Base-by-base conservation (phyloP, 1,140 invertebrate genomes). In the Megalonaias nervosa region DNA sequence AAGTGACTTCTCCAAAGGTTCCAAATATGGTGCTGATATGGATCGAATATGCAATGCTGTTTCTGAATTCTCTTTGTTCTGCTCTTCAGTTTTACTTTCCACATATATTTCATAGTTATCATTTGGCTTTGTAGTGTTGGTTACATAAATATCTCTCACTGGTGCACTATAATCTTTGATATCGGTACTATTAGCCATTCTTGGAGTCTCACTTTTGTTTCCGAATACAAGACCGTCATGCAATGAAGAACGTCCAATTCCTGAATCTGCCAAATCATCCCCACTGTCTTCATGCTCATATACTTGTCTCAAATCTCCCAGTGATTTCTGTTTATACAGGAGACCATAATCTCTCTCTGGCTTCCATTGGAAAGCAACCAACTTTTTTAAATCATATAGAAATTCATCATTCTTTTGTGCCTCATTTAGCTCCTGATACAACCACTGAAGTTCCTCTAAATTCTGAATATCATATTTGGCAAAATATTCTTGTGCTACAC, bases 371-470 rank as follows among this genome's bases (percentile, higher is more conserved):
- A 94, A 92, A 26, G 93, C 93, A 80, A 94, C 93, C 0, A 94
- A 84, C 82, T 95, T 94, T 82, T 93, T 93, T 1, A 95, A 93
- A 65, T 93, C 93, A 89, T 95, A 97, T 26, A 97, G 91, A 82
- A 98, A 94, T 87, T 96, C 95, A 74, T 96, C 95, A 84, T 97
- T 94, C 77, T 93, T 94, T 87, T 97, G 95, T 16, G 94, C 94
- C 21, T 93, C 90, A 90, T 94, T 94, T 5, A 98, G 90, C 90
- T 97, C 96, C 62, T 92, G 92, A 81, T 96, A 95, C 38, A 98
- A 90, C 74, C 92, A 92, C 76, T 94, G 93, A 65, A 98, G 90
- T 88, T 98, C 97, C 85, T 94, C 93, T 87, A 73, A 23, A 69
- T 71, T 73, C 61, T 78, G 76, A 26, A 73, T 71, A 78, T 78